Conservation (phyloP, 2,888 invertebrate species). For the Gerris lacustris region DNA sequence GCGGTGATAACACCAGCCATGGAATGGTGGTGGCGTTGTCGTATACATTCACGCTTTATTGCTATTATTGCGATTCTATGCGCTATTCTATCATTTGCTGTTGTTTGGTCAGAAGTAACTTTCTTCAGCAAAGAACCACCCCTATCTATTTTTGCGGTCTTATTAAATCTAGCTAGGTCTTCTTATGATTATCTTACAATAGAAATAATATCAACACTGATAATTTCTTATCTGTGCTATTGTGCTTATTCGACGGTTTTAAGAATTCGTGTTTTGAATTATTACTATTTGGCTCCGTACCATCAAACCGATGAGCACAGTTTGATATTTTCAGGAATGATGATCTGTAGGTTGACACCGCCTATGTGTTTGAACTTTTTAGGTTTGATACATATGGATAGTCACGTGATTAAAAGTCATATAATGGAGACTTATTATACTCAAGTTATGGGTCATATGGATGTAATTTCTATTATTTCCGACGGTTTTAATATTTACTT, state of each 20-base stretch:
- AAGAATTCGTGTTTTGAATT: slow-evolving; percentile 86
- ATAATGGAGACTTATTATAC: slow-evolving; percentile 89
- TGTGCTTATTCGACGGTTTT: slow-evolving; percentile 97
- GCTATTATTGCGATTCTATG: slow-evolving; percentile 59
- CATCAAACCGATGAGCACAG: slow-evolving; percentile 99
- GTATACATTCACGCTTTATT: slow-evolving; percentile 61
- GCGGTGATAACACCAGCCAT: slow-evolving; percentile 40
- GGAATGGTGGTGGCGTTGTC: slow-evolving; percentile 98
- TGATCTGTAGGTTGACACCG: slow-evolving; percentile 90
- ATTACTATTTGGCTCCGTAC: slow-evolving; percentile 92
- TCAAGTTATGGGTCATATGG: slow-evolving; percentile 99
- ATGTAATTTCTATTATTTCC: slow-evolving; percentile 89
- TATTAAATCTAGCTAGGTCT: slow-evolving; percentile 66
- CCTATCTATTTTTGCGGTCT: slow-evolving; percentile 89
- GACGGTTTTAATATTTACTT: slow-evolving; percentile 99
- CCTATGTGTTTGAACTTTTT: slow-evolving; percentile 97
- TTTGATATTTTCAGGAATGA: slow-evolving; percentile 96
- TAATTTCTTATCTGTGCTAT: slow-evolving; percentile 88
- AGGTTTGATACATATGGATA: slow-evolving; percentile 95
- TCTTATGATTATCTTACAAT: slow-evolving; percentile 87
- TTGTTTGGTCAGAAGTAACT: slow-evolving; percentile 99
- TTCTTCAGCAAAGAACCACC: slow-evolving; percentile 90
- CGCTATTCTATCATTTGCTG: slow-evolving; percentile 68
- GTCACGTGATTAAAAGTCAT: slow-evolving; percentile 70
- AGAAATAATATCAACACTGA: slow-evolving; percentile 81